Evolutionary conservation across 2,113 vertebrate genomes (phyloP).

Genomic region (Perca fluviatilis): DNA sequence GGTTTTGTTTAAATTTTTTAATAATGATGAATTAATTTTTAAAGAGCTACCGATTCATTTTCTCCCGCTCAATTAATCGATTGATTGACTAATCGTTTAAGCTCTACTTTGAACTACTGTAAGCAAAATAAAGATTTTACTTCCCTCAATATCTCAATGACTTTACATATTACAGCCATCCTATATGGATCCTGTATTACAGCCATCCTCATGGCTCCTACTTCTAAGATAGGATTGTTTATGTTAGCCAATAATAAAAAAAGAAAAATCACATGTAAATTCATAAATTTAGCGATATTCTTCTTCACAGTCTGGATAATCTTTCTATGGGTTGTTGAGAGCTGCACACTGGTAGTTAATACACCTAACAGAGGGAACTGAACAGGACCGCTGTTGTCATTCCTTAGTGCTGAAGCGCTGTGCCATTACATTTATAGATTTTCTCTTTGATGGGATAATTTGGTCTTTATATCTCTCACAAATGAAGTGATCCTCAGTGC

Average conservation of each 20-base stretch:
- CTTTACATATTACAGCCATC: conserved; percentile 7
- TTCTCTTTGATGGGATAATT: conserved; percentile 85
- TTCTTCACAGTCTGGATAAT: conserved; percentile 31
- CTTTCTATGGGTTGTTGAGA: conserved; percentile 37
- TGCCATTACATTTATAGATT: conserved; percentile 85
- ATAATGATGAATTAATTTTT: neutral
- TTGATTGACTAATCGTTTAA: neutral
- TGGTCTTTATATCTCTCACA: conserved; percentile 83
- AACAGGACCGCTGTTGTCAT: conserved; percentile 75
- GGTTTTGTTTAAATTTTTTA: neutral
- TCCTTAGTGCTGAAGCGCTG: conserved; percentile 67
- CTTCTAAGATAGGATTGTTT: conserved; percentile 34
- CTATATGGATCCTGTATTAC: too few relatives aligned
- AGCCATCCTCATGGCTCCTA: conserved; percentile 18
- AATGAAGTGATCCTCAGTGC: conserved; percentile 81
- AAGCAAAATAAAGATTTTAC: conserved; percentile 1
- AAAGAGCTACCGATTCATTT: neutral
- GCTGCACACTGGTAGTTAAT: conserved; percentile 61
- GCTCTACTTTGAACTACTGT: neutral
- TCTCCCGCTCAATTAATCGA: neutral
- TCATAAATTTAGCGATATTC: conserved; percentile 36
- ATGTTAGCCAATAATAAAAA: conserved; percentile 40
- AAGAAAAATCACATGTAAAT: conserved; percentile 22
- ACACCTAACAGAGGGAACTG: conserved; percentile 65
- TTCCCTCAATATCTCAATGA: conserved; percentile 14